Conservation (phyloP, 2,113 vertebrate species). For the Tor tambroides region DNA sequence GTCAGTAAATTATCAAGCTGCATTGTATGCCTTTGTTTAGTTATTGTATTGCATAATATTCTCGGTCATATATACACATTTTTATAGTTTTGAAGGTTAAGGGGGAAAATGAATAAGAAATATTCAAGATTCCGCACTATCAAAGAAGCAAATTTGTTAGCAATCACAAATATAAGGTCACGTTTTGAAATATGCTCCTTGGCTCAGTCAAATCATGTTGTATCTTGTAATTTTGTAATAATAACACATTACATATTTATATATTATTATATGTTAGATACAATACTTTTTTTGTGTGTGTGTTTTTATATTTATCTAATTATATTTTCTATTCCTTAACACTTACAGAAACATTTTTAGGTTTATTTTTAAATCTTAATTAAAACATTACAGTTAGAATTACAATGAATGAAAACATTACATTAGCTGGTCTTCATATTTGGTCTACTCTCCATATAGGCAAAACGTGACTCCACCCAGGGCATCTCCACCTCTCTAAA, state of each 20-base stretch:
- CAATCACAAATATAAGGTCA: not conserved
- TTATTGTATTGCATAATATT: not conserved
- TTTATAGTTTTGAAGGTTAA: not conserved
- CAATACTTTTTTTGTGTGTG: not conserved
- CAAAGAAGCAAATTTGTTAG: not conserved
- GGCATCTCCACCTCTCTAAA: not conserved
- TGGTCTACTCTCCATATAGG: not conserved
- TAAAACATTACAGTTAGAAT: not conserved
- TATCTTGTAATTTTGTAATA: not conserved
- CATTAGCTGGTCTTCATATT: not conserved
- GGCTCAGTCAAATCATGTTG: not conserved
- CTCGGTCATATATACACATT: not conserved
- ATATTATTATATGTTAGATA: not conserved
- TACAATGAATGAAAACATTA: not conserved
- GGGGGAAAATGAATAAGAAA: not conserved
- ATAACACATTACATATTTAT: not conserved
- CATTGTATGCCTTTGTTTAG: not conserved
- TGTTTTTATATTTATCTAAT: not conserved
- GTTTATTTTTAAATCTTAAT: not conserved
- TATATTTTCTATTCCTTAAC: not conserved
- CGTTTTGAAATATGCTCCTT: not conserved
- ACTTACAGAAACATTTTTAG: not conserved
- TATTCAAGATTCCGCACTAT: not conserved
- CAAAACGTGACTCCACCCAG: not conserved
- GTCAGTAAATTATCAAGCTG: not conserved